phyloP scores from a whole-genome alignment of 23 tunicate genomes.

The Trididemnum miniatum region DNA sequence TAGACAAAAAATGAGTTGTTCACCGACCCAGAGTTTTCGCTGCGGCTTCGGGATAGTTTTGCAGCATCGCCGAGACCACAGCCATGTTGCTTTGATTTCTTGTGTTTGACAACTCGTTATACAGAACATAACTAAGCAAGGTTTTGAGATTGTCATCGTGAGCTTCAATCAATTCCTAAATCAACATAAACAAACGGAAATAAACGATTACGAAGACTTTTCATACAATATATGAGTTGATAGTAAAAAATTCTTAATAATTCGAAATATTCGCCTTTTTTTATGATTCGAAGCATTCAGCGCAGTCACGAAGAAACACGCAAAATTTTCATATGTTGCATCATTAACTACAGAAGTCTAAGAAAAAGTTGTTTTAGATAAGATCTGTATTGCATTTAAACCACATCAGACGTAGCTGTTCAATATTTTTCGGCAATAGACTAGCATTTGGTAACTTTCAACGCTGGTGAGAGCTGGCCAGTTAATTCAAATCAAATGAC shows the following conservation, averaged over 20 bases:
- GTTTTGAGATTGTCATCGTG: constrained; percentile 73
- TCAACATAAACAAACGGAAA: neutral
- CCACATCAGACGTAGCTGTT: too few species aligned
- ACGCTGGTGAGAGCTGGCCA: too few species aligned
- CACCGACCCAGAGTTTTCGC: constrained; percentile 61
- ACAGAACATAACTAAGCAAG: constrained; percentile 72
- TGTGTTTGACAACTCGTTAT: constrained; percentile 80
- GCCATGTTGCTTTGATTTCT: constrained; percentile 91
- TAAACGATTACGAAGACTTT: neutral
- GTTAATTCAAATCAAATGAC: too few species aligned
- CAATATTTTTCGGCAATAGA: too few species aligned
- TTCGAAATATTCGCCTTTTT: too few species aligned
- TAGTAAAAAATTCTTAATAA: neutral
- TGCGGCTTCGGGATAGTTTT: constrained; percentile 63
- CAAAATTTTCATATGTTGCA: too few species aligned
- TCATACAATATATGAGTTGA: neutral
- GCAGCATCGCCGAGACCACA: constrained; percentile 56
- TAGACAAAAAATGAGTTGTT: neutral
- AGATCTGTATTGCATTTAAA: too few species aligned
- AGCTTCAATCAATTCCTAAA: constrained; percentile 69
- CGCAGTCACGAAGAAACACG: too few species aligned
- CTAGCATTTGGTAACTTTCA: too few species aligned
- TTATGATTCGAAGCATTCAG: too few species aligned
- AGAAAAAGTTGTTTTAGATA: too few species aligned
- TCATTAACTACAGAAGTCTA: too few species aligned